phyloP scores from a whole-genome alignment of 2,113 vertebrate species.

The Formicarius rufipectus region DNA sequence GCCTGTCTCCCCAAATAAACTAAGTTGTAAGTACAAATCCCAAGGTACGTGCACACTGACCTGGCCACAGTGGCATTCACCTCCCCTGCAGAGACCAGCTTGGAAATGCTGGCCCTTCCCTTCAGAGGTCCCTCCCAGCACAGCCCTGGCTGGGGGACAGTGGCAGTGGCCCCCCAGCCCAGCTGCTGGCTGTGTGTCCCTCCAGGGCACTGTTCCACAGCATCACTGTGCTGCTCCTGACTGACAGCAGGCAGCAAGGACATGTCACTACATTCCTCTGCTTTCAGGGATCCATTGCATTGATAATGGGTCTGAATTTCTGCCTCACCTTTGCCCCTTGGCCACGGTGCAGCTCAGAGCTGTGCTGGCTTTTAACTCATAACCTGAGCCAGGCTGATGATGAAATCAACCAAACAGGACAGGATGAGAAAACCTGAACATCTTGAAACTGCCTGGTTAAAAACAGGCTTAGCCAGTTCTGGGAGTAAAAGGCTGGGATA shows the following conservation, averaged over 20 bases:
- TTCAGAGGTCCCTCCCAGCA: background rate
- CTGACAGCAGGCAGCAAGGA: background rate
- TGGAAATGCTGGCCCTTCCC: background rate
- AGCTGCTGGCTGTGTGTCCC: background rate
- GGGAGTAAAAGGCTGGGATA: slow-evolving; percentile 8
- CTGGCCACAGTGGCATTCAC: background rate
- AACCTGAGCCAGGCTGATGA: background rate
- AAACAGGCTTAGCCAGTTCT: slow-evolving; percentile 45
- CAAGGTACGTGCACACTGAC: background rate
- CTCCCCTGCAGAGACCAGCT: background rate
- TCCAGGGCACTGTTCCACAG: background rate
- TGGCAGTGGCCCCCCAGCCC: background rate
- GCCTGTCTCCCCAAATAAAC: background rate
- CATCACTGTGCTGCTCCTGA: background rate
- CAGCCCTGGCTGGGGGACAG: background rate
- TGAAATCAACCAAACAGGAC: slow-evolving; percentile 6
- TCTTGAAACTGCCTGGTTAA: slow-evolving; percentile 23
- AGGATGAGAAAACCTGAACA: slow-evolving; percentile 42
- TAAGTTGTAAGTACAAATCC: background rate
- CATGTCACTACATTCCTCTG: slow-evolving; percentile 9
- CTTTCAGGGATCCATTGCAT: background rate
- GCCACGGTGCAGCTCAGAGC: background rate
- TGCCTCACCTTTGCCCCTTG: background rate
- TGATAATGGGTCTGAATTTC: slow-evolving; percentile 32
- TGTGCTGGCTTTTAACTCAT: background rate